These are phyloP conservation scores for Smittia sp. DNA, from an alignment of 2,888 invertebrate genomes.

Conservation along the genomic window DNA sequence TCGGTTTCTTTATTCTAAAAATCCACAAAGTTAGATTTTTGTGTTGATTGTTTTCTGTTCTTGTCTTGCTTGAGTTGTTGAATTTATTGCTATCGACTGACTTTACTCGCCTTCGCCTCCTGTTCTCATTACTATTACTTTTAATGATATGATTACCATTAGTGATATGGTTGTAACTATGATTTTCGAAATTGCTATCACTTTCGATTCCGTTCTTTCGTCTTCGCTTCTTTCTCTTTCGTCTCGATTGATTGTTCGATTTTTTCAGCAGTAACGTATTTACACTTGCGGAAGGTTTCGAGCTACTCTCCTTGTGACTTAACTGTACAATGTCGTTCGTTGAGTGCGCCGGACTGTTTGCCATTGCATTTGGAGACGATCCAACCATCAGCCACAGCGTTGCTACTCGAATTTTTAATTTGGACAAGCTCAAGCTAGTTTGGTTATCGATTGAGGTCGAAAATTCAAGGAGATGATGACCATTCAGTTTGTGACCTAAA, in stretches of 20 bases:
- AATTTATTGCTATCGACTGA: neutral
- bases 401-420: constrained; percentile 72
- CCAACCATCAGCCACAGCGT: constrained; percentile 69
- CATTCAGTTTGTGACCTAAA: constrained; percentile 77
- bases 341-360: neutral
- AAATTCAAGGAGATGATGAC: constrained; percentile 82
- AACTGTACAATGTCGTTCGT: neutral
- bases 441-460: constrained; percentile 63
- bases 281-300: constrained; percentile 7
- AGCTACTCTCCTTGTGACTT: neutral
- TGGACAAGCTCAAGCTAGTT: constrained; percentile 50
- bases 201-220: neutral
- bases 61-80: neutral
- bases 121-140: constrained; percentile 9
- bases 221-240: constrained; percentile 19
- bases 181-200: constrained; percentile 29
- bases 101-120: neutral
- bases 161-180: constrained; percentile 37
- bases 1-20: neutral
- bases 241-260: constrained; percentile 8
- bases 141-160: constrained; percentile 39
- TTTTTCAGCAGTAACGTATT: constrained; percentile 16
- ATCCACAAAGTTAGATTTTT: constrained; percentile 36
- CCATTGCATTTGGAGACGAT: constrained; percentile 27
- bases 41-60: neutral